Conservation (phyloP, 2,888 invertebrate species). For the Papilio protenor region DNA sequence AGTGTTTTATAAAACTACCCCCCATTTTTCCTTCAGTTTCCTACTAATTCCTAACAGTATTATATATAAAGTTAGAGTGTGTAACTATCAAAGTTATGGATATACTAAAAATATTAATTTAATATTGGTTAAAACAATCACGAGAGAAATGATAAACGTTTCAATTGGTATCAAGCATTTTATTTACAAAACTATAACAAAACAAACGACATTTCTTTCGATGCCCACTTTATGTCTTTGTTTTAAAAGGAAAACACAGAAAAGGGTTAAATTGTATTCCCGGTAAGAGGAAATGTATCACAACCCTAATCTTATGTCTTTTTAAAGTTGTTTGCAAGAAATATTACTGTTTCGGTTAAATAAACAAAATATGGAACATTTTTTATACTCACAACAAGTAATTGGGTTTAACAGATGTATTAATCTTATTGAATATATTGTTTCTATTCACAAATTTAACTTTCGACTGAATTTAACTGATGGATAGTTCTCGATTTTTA, state of each 20-base stretch:
- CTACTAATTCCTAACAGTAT: no score
- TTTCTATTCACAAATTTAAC: no score
- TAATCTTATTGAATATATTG: background rate
- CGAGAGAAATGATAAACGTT: slow-evolving; percentile 24
- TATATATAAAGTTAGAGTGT: background rate
- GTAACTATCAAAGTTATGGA: background rate
- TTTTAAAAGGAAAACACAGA: slow-evolving; percentile 32
- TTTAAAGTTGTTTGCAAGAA: slow-evolving; percentile 12
- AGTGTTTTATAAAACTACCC: no score
- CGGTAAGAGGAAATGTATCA: slow-evolving; percentile 26
- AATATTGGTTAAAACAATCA: background rate
- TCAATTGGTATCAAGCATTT: slow-evolving; percentile 35
- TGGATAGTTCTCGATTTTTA: no score
- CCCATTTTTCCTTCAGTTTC: no score
- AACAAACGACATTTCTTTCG: slow-evolving; percentile 38
- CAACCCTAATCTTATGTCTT: slow-evolving; percentile 31
- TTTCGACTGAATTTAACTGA: no score
- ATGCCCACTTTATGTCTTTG: slow-evolving; percentile 37
- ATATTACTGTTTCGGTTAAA: background rate
- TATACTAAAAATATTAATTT: background rate
- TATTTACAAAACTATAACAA: slow-evolving; percentile 37
- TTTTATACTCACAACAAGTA: background rate
- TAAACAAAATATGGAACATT: background rate
- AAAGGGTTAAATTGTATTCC: slow-evolving; percentile 26
- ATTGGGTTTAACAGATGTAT: background rate